Evolutionary conservation across 2,888 invertebrate species (phyloP).

Genomic region (Conops quadrifasciatus): DNA sequence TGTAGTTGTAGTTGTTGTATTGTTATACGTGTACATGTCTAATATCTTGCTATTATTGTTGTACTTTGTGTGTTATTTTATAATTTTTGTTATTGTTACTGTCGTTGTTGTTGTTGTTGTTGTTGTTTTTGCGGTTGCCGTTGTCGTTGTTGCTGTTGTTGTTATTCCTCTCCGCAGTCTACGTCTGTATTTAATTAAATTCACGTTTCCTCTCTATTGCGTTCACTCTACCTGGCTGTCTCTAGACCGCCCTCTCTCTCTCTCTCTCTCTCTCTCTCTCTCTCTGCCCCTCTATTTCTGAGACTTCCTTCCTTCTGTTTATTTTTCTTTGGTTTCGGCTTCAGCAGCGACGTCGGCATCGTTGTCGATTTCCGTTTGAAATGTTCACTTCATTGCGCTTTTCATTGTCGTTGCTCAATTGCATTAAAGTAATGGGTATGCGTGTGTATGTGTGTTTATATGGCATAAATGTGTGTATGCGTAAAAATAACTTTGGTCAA

Average conservation of each 20-base stretch:
- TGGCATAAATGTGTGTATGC: slow-evolving; percentile 45
- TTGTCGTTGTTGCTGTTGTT: slow-evolving; percentile 23
- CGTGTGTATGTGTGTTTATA: not conserved
- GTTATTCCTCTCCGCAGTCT: not conserved
- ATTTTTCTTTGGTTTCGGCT: slow-evolving; percentile 15
- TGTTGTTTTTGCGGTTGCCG: not conserved
- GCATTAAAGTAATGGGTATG: slow-evolving; percentile 14
- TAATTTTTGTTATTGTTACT: not conserved
- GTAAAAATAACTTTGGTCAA: too few species aligned
- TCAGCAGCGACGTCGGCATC: too few species aligned
- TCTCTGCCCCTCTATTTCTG: not conserved
- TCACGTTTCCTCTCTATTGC: too few species aligned
- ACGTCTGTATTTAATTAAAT: too few species aligned
- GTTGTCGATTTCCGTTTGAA: slow-evolving; percentile 18
- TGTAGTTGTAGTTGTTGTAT: not conserved
- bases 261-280: not conserved
- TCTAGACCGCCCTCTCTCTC: not conserved
- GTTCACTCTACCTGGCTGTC: not conserved
- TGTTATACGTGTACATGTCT: slow-evolving; percentile 1
- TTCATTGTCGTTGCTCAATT: slow-evolving; percentile 45
- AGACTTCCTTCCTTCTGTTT: slow-evolving; percentile 10
- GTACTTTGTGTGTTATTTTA: not conserved
- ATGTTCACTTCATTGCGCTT: slow-evolving; percentile 36
- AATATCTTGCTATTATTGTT: too few species aligned
- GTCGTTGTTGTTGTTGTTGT: not conserved